Evolutionary conservation across 2,888 invertebrate species (phyloP).

Genomic region (Tipula confusa): DNA sequence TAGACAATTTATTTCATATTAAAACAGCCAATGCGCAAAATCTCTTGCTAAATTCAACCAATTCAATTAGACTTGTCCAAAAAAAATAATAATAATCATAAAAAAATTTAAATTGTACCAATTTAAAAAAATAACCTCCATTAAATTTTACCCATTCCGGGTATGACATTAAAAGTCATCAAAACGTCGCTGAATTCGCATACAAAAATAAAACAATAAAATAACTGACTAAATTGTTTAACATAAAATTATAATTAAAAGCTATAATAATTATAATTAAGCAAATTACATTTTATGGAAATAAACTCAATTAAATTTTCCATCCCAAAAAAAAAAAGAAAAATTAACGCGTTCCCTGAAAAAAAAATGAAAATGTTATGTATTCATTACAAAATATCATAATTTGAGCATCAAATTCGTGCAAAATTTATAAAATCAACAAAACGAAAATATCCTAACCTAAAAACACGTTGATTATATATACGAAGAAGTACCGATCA

Average conservation of each 20-base stretch:
- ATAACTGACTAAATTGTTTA: not conserved
- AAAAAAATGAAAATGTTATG: not conserved
- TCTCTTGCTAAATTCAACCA: not conserved
- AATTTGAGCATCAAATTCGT: not conserved
- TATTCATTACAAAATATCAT: not conserved
- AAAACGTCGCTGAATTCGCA: not conserved
- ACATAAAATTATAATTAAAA: slow-evolving; percentile 20
- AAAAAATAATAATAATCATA: no score
- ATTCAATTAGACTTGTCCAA: not conserved
- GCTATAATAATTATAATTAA: not conserved
- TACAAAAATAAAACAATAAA: not conserved
- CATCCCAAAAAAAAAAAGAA: no score
- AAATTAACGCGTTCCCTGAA: not conserved
- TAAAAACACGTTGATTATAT: not conserved
- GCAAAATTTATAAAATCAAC: not conserved
- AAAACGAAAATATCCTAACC: not conserved
- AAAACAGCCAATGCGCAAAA: not conserved
- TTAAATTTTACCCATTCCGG: no score
- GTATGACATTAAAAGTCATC: not conserved
- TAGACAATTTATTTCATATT: not conserved
- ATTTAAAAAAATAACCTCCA: not conserved
- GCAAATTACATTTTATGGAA: not conserved
- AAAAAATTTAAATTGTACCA: not conserved
- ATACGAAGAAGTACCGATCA: not conserved
- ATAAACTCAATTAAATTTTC: not conserved